phyloP scores from a whole-genome alignment of 1,140 invertebrate genomes.

The Oryctes rhinoceros region DNA sequence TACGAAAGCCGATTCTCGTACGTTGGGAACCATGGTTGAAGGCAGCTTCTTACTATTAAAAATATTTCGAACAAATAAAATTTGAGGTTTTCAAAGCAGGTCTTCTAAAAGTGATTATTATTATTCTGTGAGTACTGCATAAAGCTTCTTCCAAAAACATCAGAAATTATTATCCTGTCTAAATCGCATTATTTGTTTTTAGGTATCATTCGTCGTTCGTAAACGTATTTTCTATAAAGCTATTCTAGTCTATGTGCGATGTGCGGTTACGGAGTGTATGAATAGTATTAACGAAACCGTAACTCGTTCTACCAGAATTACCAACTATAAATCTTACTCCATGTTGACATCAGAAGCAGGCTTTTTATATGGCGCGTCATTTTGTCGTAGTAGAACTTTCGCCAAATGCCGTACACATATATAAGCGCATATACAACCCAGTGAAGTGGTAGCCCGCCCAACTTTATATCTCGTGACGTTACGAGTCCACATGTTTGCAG shows the following conservation, averaged over 20 bases:
- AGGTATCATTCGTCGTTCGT: background rate
- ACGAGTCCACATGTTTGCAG: conserved; percentile 42
- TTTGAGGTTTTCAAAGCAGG: too few species aligned
- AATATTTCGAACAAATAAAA: too few species aligned
- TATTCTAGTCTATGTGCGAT: background rate
- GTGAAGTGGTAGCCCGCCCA: conserved; percentile 32
- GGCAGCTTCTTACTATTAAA: too few species aligned
- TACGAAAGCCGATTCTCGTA: too few species aligned
- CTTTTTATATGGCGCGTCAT: conserved; percentile 36
- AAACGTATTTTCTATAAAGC: background rate
- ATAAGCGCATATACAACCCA: conserved; percentile 10
- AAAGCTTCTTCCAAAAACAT: too few species aligned
- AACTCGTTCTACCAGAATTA: conserved; percentile 28
- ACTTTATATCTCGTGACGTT: conserved; percentile 37
- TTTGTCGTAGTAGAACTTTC: conserved; percentile 34
- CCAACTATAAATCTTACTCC: conserved; percentile 33
- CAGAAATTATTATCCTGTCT: too few species aligned
- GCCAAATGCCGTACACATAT: conserved; percentile 12
- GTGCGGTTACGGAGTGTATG: background rate
- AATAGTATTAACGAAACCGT: conserved; percentile 22
- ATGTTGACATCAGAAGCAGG: conserved; percentile 35
- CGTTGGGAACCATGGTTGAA: too few species aligned
- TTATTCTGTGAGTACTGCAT: too few species aligned
- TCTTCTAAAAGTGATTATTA: too few species aligned
- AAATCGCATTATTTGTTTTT: too few species aligned